Evolutionary conservation across 2,113 vertebrate genomes (phyloP).

Genomic region (Oncorhynchus kisutch): DNA sequence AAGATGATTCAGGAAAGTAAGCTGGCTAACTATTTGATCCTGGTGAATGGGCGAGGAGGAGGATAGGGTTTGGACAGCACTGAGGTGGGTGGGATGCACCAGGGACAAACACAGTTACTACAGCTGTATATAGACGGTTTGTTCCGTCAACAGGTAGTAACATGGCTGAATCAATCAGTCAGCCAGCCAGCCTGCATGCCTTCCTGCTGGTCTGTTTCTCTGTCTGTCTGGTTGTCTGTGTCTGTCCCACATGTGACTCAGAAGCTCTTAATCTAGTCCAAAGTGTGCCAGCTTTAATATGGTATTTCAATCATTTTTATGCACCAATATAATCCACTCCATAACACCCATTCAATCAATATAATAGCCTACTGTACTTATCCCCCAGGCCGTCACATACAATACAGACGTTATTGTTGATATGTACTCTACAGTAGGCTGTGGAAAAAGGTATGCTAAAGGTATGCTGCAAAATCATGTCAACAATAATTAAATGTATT

Average conservation of each 20-base stretch:
- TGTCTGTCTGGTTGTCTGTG: too few species aligned
- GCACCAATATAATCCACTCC: conserved; percentile 40
- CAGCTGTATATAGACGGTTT: too few species aligned
- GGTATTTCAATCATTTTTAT: conserved; percentile 20
- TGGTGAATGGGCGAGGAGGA: too few species aligned
- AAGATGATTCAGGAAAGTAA: too few species aligned
- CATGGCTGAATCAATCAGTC: too few species aligned
- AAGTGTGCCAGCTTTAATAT: not conserved
- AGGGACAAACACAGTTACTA: too few species aligned
- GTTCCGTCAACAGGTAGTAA: too few species aligned
- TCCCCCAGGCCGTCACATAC: not conserved
- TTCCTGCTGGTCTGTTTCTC: too few species aligned
- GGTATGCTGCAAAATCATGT: not conserved
- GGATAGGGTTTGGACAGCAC: too few species aligned
- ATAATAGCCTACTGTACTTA: not conserved
- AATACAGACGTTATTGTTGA: not conserved
- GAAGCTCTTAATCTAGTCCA: not conserved
- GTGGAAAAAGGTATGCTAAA: not conserved
- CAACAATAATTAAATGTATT: not conserved
- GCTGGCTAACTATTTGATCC: too few species aligned
- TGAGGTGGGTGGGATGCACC: too few species aligned
- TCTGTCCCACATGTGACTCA: not conserved
- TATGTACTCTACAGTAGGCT: not conserved
- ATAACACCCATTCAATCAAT: conserved; percentile 46
- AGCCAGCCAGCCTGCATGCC: too few species aligned